phyloP scores from a whole-genome alignment of 2,797 vertebrate species.

The Danio kyathit region DNA sequence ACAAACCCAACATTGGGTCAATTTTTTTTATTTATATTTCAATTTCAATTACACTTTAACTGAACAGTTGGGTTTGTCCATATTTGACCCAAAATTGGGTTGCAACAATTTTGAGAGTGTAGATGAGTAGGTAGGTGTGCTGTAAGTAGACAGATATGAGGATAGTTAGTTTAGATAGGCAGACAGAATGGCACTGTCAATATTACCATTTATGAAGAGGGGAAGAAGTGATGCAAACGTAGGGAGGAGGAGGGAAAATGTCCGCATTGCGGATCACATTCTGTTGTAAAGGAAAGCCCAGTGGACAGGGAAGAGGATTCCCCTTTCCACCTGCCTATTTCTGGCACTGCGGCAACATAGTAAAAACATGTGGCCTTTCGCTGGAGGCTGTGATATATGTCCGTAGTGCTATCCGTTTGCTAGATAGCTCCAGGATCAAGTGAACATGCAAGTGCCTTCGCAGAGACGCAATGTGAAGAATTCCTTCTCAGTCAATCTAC shows the following conservation, averaged over 20 bases:
- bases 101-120: no score
- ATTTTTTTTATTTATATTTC: no score
- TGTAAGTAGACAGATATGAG: no score
- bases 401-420: constrained; percentile 40
- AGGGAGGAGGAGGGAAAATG: neutral
- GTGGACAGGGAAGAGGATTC: constrained; percentile 59
- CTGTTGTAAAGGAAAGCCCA: constrained; percentile 57
- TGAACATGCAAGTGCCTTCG: constrained; percentile 47
- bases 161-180: no score
- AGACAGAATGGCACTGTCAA: neutral
- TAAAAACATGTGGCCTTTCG: constrained; percentile 58
- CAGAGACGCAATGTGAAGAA: constrained; percentile 65
- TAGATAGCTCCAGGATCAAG: constrained; percentile 50
- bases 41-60: no score
- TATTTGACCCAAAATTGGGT: no score
- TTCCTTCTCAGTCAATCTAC: constrained; percentile 41
- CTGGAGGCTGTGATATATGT: constrained; percentile 35
- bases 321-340: constrained; percentile 60
- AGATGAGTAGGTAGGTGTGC: no score
- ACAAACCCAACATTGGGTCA: no score
- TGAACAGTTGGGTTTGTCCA: no score
- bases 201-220: neutral
- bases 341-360: constrained; percentile 39
- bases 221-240: neutral
- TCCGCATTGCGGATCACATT: constrained; percentile 56